A percentile compares a stretch with the other conserved stretches of the same genome.
Conservation (phyloP, 2,113 vertebrate species). For the Campylomormyrus tamandua region DNA sequence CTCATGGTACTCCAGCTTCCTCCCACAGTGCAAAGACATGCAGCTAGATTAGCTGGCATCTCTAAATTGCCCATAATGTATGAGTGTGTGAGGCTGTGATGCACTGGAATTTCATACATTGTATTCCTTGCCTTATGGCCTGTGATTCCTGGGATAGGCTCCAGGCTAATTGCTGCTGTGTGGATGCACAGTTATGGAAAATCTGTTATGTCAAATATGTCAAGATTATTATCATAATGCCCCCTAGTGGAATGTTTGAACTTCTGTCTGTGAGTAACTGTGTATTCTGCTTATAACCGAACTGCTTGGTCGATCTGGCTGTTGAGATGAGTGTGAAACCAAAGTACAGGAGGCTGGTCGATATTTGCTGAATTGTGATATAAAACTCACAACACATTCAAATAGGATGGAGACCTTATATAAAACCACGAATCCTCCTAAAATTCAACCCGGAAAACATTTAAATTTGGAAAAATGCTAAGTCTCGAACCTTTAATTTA, state of each 20-base stretch:
- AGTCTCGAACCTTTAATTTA: not conserved
- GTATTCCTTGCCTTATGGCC: not conserved
- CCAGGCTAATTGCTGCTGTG: not conserved
- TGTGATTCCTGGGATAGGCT: not conserved
- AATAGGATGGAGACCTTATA: not conserved
- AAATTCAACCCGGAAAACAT: not conserved
- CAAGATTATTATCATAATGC: not conserved
- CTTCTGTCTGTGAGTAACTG: not conserved
- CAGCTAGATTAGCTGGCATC: not conserved
- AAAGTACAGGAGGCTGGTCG: not conserved
- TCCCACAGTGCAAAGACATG: not conserved
- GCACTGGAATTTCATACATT: not conserved
- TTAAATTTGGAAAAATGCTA: not conserved
- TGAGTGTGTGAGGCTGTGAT: not conserved
- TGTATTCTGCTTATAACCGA: not conserved
- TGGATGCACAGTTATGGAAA: not conserved
- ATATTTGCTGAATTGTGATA: not conserved
- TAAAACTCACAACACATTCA: not conserved
- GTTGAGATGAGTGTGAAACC: not conserved
- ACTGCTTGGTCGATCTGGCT: not conserved
- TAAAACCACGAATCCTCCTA: not conserved
- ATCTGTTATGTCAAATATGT: not conserved
- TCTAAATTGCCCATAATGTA: not conserved
- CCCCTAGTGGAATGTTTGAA: not conserved
- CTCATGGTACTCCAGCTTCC: not conserved